Base-by-base conservation (phyloP, 2,888 invertebrate species). In the Conistra vaccinii region DNA sequence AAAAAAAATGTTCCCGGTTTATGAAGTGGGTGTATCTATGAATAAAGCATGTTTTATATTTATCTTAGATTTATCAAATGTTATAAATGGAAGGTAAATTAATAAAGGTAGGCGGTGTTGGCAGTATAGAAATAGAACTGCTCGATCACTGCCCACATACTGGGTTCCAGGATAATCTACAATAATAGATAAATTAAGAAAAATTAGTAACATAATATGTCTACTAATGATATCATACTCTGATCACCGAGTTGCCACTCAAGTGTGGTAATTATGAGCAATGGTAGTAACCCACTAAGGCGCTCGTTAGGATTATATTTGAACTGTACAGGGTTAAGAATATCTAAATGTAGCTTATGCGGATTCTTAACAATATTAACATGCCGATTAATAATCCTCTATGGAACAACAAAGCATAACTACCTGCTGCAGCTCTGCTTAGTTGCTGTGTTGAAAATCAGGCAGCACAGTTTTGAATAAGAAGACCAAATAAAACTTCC, bases 211-310 rank as follows among this genome's bases (percentile, higher is more conserved):
- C 20, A 9, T 51, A 48, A 67, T 67, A 12, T 69, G 35, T 77
- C 23, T 12, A 45, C 62, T 71, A 71, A 83, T 66, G 1, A 51
- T 66, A 63, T 63, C 23, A 78, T 48, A 60, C 51, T 45, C 58
- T 17, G 53, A 78, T 71, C 53, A 60, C 14, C 20, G 7, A 60
- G 51, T 39, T 58, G 48, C 20, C 29, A 58, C 58, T 29, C 29
- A 20, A 65, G 45, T 61, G 65, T 39, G 35, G n/a, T 78, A 81
- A 78, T 78, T 78, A 78, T 66, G 65, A 66, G 76, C 60, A 32
- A 75, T 74, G 42, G 32, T 42, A 26, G 29, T 39, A 51, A 23
- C 32, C 14, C 23, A 6, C 51, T 51, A 32, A 62, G 61, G 39
- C 23, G 55, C 14, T 63, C 72, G 26, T 72, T 63, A 51, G 29